Percentiles rank a stretch among this genome's conserved stretches.
phyloP scores from a whole-genome alignment of 1,140 invertebrate species.

The Macrocentrus cingulum region DNA sequence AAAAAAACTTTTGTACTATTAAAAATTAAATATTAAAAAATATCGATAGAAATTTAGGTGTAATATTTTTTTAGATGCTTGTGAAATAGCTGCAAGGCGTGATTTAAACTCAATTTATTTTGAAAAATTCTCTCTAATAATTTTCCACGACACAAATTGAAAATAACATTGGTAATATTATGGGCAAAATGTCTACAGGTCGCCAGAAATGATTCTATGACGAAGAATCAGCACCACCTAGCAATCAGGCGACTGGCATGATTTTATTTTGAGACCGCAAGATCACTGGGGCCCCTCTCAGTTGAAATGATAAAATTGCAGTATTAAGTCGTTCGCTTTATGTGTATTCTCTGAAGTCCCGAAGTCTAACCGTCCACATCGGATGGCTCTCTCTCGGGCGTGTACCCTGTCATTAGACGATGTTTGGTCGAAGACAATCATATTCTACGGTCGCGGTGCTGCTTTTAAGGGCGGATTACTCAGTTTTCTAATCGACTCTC shows the following conservation, averaged over 20 bases:
- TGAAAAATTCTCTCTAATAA: neutral
- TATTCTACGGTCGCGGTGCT: constrained; percentile 40
- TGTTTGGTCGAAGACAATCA: constrained; percentile 53
- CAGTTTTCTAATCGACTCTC: constrained; percentile 17
- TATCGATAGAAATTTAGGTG: too few species aligned
- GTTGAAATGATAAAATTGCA: constrained; percentile 59
- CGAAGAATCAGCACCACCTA: constrained; percentile 26
- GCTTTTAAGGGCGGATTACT: constrained; percentile 26
- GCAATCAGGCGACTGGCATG: constrained; percentile 50
- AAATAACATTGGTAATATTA: too few species aligned
- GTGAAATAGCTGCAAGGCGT: too few species aligned
- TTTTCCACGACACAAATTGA: neutral
- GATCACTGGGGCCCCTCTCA: constrained; percentile 37
- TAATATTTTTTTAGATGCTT: too few species aligned
- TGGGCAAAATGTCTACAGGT: neutral
- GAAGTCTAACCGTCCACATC: constrained; percentile 39
- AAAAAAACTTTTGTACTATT: constrained; percentile 1
- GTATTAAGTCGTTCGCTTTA: constrained; percentile 61
- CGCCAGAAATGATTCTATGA: constrained; percentile 28
- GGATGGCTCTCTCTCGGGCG: constrained; percentile 32
- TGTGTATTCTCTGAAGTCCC: constrained; percentile 59
- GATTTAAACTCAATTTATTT: too few species aligned
- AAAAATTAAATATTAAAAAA: too few species aligned
- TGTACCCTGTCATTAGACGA: constrained; percentile 56
- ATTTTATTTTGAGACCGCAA: constrained; percentile 59